phyloP scores from a whole-genome alignment of 2,113 vertebrate species.

The Fregetta grallaria region DNA sequence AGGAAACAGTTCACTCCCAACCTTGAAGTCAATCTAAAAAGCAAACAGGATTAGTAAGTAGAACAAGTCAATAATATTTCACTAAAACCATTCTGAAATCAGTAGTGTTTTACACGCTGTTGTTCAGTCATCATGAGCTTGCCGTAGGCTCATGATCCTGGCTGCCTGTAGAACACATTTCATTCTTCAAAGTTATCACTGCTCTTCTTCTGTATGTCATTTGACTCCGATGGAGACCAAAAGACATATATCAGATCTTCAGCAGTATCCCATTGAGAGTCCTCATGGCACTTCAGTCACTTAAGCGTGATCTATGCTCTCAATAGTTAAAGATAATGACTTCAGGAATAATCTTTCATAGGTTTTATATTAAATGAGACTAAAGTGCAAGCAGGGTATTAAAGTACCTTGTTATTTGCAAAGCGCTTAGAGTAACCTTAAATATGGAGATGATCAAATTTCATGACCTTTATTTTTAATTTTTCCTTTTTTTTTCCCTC shows the following conservation, averaged over 20 bases:
- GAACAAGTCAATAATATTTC: neutral
- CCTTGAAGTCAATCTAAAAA: neutral
- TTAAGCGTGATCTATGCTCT: conserved; percentile 78
- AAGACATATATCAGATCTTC: conserved; percentile 71
- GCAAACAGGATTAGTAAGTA: neutral
- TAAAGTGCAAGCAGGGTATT: conserved; percentile 73
- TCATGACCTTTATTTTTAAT: conserved; percentile 79
- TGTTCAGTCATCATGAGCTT: neutral
- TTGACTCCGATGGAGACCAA: conserved; percentile 53
- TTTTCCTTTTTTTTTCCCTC: conserved; percentile 38
- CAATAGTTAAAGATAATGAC: conserved; percentile 78
- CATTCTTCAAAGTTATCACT: conserved; percentile 47
- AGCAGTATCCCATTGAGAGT: conserved; percentile 63
- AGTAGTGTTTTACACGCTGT: neutral
- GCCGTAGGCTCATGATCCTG: neutral
- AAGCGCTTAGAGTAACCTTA: conserved; percentile 78
- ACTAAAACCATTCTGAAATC: neutral
- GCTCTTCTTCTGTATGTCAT: conserved; percentile 57
- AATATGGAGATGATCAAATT: conserved; percentile 78
- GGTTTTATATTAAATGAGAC: conserved; percentile 79
- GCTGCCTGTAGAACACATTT: neutral
- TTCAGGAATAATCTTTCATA: conserved; percentile 77
- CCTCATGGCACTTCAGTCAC: conserved; percentile 68
- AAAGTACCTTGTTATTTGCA: conserved; percentile 79
- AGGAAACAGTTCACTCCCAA: neutral